These are phyloP conservation scores for Bhutanitis thaidina DNA, from an alignment of 2,888 invertebrate species.

Conservation along the genomic window DNA sequence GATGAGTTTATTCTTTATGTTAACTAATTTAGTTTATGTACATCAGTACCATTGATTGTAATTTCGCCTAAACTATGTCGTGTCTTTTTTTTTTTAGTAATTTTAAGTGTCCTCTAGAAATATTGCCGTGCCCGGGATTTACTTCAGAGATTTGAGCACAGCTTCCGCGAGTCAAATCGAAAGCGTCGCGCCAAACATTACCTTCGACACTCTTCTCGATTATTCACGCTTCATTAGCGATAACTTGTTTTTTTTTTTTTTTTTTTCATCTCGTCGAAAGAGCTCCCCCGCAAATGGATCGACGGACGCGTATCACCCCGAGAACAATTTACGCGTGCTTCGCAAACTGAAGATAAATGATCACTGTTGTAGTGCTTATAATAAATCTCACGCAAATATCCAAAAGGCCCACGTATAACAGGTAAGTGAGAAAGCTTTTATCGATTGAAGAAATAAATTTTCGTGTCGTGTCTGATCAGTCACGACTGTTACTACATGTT, in stretches of 20 bases:
- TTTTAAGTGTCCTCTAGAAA: slow-evolving; percentile 63
- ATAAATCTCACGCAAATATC: slow-evolving; percentile 50
- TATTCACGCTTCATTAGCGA: slow-evolving; percentile 58
- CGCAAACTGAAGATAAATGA: slow-evolving; percentile 54
- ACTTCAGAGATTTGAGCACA: slow-evolving; percentile 34
- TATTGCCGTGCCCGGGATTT: slow-evolving; percentile 48
- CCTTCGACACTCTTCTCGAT: slow-evolving; percentile 40
- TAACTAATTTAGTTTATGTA: too few relatives aligned
- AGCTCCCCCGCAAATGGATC: slow-evolving; percentile 55
- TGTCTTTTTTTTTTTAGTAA: slow-evolving; percentile 42
- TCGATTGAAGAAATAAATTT: slow-evolving; percentile 49
- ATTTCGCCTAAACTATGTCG: too few relatives aligned
- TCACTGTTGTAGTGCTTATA: slow-evolving; percentile 44
- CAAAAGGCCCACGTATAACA: slow-evolving; percentile 13
- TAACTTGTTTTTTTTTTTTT: slow-evolving; percentile 30
- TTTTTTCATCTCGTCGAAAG: slow-evolving; percentile 27
- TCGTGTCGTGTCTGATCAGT: slow-evolving; percentile 44
- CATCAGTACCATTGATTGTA: too few relatives aligned
- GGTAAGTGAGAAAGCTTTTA: slow-evolving; percentile 23
- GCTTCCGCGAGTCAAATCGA: slow-evolving; percentile 36
- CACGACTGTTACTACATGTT: background rate
- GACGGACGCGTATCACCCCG: slow-evolving; percentile 41
- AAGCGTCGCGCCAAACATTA: slow-evolving; percentile 37
- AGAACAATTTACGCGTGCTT: slow-evolving; percentile 57
- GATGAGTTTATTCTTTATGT: too few relatives aligned